A percentile compares a stretch with the other conserved stretches of the same genome.
phyloP scores from a whole-genome alignment of 2,113 vertebrate species.

The Saiga tatarica region DNA sequence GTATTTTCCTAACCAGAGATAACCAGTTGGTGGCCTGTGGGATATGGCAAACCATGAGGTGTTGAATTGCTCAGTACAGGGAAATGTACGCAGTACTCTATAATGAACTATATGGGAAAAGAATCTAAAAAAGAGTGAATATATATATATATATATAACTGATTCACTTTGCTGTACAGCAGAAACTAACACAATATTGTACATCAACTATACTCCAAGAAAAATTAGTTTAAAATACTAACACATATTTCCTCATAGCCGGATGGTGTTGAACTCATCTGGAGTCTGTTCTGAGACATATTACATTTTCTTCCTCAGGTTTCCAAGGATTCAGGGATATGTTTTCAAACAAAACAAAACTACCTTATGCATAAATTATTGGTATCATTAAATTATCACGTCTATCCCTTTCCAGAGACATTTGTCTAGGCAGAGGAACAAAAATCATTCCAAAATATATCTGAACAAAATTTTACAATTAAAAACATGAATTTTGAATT shows the following conservation, averaged over 20 bases:
- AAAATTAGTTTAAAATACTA: not conserved
- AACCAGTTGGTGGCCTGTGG: not conserved
- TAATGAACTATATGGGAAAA: not conserved
- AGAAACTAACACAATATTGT: not conserved
- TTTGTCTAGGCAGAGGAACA: not conserved
- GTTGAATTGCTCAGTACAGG: not conserved
- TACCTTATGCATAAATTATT: not conserved
- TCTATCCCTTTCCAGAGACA: not conserved
- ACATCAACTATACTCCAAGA: not conserved
- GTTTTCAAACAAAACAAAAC: not conserved
- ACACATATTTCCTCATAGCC: not conserved
- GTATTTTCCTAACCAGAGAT: not conserved
- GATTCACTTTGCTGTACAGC: not conserved
- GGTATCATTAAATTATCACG: not conserved
- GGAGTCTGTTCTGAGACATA: not conserved
- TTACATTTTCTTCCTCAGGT: not conserved
- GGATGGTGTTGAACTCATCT: not conserved
- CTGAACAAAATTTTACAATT: not conserved
- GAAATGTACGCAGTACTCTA: not conserved
- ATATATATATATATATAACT: not conserved
- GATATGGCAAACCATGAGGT: not conserved
- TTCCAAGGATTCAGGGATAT: not conserved
- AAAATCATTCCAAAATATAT: not conserved
- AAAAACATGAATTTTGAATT: conserved; percentile 36
- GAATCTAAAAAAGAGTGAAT: not conserved